Evolutionary conservation across 2,888 invertebrate genomes (phyloP).

Genomic region (Thymelicus lineola): DNA sequence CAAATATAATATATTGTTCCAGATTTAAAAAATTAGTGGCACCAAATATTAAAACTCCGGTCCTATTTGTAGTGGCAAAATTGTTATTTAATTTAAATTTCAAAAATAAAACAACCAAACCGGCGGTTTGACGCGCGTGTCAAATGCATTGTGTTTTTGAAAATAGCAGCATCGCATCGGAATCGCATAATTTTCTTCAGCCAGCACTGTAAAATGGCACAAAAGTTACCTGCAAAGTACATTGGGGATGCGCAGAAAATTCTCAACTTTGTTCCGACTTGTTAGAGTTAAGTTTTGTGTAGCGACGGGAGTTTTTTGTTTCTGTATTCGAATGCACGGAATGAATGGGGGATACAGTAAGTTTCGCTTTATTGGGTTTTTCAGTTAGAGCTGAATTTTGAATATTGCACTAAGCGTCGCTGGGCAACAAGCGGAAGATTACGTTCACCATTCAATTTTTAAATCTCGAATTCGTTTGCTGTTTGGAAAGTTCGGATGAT

Average conservation of each 20-base stretch:
- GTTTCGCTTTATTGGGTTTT: slow-evolving; percentile 38
- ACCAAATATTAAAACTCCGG: too few relatives aligned
- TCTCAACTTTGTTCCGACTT: slow-evolving; percentile 22
- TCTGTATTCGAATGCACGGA: slow-evolving; percentile 34
- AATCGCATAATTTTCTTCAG: slow-evolving; percentile 33
- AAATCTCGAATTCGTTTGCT: slow-evolving; percentile 32
- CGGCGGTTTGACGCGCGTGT: slow-evolving; percentile 34
- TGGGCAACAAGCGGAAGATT: slow-evolving; percentile 35
- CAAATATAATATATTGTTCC: too few relatives aligned
- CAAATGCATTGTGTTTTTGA: slow-evolving; percentile 36
- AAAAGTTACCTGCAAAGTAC: slow-evolving; percentile 32
- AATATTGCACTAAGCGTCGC: slow-evolving; percentile 36
- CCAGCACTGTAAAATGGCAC: slow-evolving; percentile 26
- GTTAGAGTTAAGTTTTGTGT: slow-evolving; percentile 29
- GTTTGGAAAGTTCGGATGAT: slow-evolving; percentile 29
- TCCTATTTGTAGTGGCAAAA: too few relatives aligned
- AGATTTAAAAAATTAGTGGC: too few relatives aligned
- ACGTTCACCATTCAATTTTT: slow-evolving; percentile 35
- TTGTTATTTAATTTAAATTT: slow-evolving; percentile 2
- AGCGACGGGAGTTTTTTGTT: slow-evolving; percentile 11
- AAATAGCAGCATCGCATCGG: slow-evolving; percentile 29
- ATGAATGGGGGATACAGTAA: slow-evolving; percentile 36
- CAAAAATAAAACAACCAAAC: slow-evolving; percentile 18
- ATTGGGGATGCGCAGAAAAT: slow-evolving; percentile 3
- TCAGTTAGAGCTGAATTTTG: slow-evolving; percentile 38